These are phyloP conservation scores for Stenurella melanura DNA, from an alignment of 2,888 invertebrate genomes.

Conservation along the genomic window DNA sequence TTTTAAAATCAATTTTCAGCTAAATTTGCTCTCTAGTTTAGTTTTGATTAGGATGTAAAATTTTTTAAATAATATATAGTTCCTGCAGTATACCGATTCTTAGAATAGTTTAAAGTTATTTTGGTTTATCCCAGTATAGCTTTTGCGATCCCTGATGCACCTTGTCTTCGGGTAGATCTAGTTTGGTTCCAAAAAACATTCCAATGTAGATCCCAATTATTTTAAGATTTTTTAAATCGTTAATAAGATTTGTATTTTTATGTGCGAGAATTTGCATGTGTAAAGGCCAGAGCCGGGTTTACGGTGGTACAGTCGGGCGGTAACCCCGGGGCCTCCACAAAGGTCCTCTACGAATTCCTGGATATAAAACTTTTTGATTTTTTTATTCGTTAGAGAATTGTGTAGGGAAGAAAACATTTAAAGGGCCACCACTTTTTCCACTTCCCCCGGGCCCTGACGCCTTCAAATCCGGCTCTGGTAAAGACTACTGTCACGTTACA, in stretches of 20 bases:
- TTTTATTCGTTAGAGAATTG: too few relatives aligned
- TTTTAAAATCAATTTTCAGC: slow-evolving; percentile 31
- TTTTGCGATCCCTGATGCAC: slow-evolving; percentile 1
- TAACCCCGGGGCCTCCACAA: too few relatives aligned
- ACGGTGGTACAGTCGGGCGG: too few relatives aligned
- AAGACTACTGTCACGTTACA: too few relatives aligned
- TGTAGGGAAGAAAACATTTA: too few relatives aligned
- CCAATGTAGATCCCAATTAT: neutral
- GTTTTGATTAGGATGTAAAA: slow-evolving; percentile 23
- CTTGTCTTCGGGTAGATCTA: neutral
- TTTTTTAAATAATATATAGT: slow-evolving; percentile 13
- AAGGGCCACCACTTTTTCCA: too few relatives aligned
- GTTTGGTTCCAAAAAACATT: neutral
- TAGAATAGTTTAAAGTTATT: neutral
- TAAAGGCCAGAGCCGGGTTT: too few relatives aligned
- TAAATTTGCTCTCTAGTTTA: slow-evolving; percentile 32
- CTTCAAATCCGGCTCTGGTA: too few relatives aligned
- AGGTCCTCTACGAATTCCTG: too few relatives aligned
- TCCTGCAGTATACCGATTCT: slow-evolving; percentile 4
- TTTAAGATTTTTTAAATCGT: neutral
- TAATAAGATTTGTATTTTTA: neutral
- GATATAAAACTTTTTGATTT: too few relatives aligned
- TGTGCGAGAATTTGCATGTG: neutral
- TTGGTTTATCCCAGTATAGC: neutral
- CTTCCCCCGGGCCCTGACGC: too few relatives aligned